Conservation (phyloP, 2,888 invertebrate species). For the Rhyacophila evoluta region DNA sequence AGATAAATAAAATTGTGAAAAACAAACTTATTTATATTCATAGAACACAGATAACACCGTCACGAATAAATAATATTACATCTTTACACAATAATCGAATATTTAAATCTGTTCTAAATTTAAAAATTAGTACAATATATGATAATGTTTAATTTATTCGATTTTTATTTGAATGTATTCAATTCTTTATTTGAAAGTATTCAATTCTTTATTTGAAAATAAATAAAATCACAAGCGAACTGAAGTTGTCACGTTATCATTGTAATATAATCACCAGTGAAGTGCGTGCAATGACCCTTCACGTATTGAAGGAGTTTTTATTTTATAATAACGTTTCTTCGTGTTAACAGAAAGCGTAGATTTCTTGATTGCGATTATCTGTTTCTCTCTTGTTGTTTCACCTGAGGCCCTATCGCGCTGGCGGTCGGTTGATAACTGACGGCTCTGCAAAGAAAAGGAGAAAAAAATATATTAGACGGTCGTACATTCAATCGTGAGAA, state of each 20-base stretch:
- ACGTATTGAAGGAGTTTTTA: neutral
- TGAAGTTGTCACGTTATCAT: constrained; percentile 12
- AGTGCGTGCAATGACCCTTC: constrained; percentile 7
- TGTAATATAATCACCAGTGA: neutral
- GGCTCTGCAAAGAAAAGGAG: neutral
- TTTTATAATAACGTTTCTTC: neutral
- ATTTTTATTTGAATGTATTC: too few species aligned
- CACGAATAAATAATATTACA: neutral
- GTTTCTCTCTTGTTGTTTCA: neutral
- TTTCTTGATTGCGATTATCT: neutral
- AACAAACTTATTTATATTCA: neutral
- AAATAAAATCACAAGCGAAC: neutral
- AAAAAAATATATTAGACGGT: neutral
- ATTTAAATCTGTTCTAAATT: too few species aligned
- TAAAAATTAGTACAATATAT: neutral
- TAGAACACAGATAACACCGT: neutral
- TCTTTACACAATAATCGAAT: neutral
- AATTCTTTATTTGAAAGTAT: too few species aligned
- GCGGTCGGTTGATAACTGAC: constrained; percentile 14
- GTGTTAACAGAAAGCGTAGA: neutral
- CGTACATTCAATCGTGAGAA: constrained; percentile 1
- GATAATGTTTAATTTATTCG: too few species aligned
- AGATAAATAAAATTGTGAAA: neutral
- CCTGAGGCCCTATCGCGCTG: constrained; percentile 14
- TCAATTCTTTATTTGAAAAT: neutral